A percentile compares a stretch with the other conserved stretches of the same genome.
Evolutionary conservation across 2,113 vertebrate species (phyloP).

Genomic region (Bostrychus sinensis): DNA sequence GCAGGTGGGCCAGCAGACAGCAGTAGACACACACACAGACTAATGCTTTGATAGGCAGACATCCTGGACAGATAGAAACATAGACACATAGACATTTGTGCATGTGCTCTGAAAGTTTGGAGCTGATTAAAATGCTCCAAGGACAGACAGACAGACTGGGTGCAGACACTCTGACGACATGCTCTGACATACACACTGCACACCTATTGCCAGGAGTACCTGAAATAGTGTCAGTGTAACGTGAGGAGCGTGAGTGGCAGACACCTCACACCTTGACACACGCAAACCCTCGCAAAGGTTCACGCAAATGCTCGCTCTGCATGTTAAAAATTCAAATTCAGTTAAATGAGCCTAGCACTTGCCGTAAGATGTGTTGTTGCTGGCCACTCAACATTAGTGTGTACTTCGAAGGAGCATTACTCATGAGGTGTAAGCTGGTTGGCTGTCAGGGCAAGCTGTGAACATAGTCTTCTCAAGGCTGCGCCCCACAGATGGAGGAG

Average conservation of each 20-base stretch:
- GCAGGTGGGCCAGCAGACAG: slow-evolving; percentile 63
- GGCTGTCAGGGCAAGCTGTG: slow-evolving; percentile 68
- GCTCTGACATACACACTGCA: slow-evolving; percentile 32
- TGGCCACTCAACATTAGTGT: slow-evolving; percentile 13
- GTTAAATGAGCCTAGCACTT: slow-evolving; percentile 38
- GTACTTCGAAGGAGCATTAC: slow-evolving; percentile 44
- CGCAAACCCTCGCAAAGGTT: slow-evolving; percentile 14
- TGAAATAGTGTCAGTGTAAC: slow-evolving; percentile 69
- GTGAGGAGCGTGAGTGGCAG: slow-evolving; percentile 31
- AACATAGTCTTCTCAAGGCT: slow-evolving; percentile 53
- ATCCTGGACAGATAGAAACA: slow-evolving; percentile 48
- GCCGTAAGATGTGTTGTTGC: slow-evolving; percentile 16
- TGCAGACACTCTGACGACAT: slow-evolving; percentile 41
- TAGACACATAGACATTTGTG: slow-evolving; percentile 26
- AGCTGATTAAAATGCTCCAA: slow-evolving; percentile 25
- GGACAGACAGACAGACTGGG: slow-evolving; percentile 19
- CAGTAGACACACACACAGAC: slow-evolving; percentile 53
- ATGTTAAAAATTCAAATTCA: slow-evolving; percentile 50
- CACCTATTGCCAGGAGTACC: slow-evolving; percentile 42
- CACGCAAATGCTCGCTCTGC: slow-evolving; percentile 1
- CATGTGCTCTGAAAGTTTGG: slow-evolving; percentile 6
- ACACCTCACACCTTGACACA: slow-evolving; percentile 27
- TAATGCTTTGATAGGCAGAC: slow-evolving; percentile 64
- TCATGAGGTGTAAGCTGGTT: slow-evolving; percentile 60
- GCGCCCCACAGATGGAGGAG: slow-evolving; percentile 41